Base-by-base conservation (phyloP, 2,888 invertebrate genomes). In the Leptarthrus brevirostris region DNA sequence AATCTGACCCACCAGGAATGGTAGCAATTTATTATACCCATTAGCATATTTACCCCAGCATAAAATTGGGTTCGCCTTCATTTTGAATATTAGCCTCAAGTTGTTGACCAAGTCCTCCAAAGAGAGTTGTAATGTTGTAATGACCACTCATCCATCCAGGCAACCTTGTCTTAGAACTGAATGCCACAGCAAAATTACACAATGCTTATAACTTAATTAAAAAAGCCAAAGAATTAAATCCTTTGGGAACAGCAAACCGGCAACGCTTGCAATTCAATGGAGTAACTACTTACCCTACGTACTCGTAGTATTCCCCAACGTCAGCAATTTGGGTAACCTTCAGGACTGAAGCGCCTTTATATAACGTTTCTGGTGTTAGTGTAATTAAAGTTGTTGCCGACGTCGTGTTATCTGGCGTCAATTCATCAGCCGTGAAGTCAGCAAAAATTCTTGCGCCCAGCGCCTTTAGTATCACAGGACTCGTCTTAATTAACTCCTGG, bases 291-390 rank as follows among this genome's bases (percentile, higher is more conserved):
- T 53, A 76, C 76, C 76, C 75, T 10, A 70, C 74, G 16, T 75
- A 74, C 36, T 74, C 53, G 34, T 72, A 75, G 44, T 64, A 74
- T 40, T 76, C 75, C 3, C 70, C 74, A 14, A 24, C 73, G 58
- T 74, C 72, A 16, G 61, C 56, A 73, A 72, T 71, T 72, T 54
- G 36, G 36, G 36, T 12, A 22, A 82, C 80, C 80, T 84, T 84
- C 75, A 84, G 77, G 66, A 81, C 75, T 44, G 84, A 84, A 56
- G 84, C 83, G 49, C 84, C 84, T 79, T 84, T 84, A 80, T 84
- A 84, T 78, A 84, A 82, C 74, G 84, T 84, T 79, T 82, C 83
- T 76, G 84, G 84, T 78, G 84, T 83, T 81, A 84, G 83, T 80
- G 84, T 83, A 80, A 84, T 84, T 82, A 83, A 81, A 36, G 74